phyloP scores from a whole-genome alignment of 1,140 invertebrate genomes.

The Drosophila sucinea region DNA sequence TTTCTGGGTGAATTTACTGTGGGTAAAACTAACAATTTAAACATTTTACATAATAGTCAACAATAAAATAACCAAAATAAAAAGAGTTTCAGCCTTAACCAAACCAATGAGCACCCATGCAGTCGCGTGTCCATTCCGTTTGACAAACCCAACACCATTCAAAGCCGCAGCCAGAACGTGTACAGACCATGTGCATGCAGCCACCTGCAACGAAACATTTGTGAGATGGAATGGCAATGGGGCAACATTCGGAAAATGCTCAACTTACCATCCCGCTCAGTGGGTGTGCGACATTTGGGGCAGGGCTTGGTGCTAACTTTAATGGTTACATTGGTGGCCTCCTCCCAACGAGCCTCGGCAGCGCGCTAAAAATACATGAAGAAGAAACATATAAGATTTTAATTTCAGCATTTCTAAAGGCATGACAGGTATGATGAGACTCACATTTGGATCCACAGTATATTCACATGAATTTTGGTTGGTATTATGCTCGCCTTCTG shows the following conservation, averaged over 20 bases:
- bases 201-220: slow-evolving; percentile 86
- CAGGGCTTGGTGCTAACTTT: slow-evolving; percentile 93
- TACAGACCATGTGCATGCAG: slow-evolving; percentile 93
- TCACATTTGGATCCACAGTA: slow-evolving; percentile 86
- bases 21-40: slow-evolving; percentile 36
- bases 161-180: slow-evolving; percentile 88
- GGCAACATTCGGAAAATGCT: slow-evolving; percentile 16
- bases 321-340: slow-evolving; percentile 89
- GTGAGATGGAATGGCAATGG: neutral
- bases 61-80: slow-evolving; percentile 29
- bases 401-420: no score
- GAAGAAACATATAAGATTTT: slow-evolving; percentile 13
- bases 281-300: slow-evolving; percentile 93
- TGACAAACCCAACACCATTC: slow-evolving; percentile 97
- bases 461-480: slow-evolving; percentile 84
- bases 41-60: slow-evolving; percentile 42
- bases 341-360: slow-evolving; percentile 89
- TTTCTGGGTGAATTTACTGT: slow-evolving; percentile 32
- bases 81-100: slow-evolving; percentile 84
- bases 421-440: slow-evolving; percentile 34
- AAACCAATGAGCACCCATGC: slow-evolving; percentile 95
- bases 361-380: slow-evolving; percentile 64
- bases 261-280: slow-evolving; percentile 90
- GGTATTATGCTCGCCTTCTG: slow-evolving; percentile 71
- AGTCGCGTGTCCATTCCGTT: slow-evolving; percentile 92